A percentile compares a stretch with the other conserved stretches of the same genome.
phyloP scores from a whole-genome alignment of 2,888 invertebrate genomes.

The Augochlorella aurata region DNA sequence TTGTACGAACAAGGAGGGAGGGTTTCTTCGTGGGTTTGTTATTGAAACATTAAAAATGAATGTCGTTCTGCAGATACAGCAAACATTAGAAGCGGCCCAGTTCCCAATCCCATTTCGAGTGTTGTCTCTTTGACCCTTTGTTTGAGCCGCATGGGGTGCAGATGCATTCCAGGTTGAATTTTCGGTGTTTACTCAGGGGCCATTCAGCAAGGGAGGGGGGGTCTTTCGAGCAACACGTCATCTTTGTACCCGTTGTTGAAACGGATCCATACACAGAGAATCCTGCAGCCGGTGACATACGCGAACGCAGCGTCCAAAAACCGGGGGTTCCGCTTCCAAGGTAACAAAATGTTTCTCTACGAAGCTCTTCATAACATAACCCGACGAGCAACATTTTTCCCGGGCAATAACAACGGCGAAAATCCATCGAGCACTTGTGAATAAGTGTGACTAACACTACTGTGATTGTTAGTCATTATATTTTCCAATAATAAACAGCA shows the following conservation, averaged over 20 bases:
- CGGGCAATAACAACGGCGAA: not conserved
- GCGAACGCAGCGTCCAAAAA: not conserved
- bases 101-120: conserved; percentile 9
- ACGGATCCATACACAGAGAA: not conserved
- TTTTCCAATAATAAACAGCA: not conserved
- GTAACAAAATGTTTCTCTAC: no score
- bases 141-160: conserved; percentile 9
- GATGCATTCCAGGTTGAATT: not conserved
- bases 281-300: not conserved
- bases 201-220: not conserved
- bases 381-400: not conserved
- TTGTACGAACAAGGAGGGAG: not conserved
- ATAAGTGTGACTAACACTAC: not conserved
- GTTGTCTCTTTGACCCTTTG: conserved; percentile 19
- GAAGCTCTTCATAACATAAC: no score
- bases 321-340: not conserved
- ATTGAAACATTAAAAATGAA: not conserved
- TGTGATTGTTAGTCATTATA: not conserved
- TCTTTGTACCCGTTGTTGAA: not conserved
- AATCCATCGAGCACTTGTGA: not conserved
- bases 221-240: not conserved
- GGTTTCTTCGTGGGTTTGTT: not conserved
- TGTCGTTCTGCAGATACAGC: not conserved
- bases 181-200: not conserved
- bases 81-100: not conserved